Evolutionary conservation across 2,797 vertebrate species (phyloP).

Genomic region (Phoebastria nigripes): DNA sequence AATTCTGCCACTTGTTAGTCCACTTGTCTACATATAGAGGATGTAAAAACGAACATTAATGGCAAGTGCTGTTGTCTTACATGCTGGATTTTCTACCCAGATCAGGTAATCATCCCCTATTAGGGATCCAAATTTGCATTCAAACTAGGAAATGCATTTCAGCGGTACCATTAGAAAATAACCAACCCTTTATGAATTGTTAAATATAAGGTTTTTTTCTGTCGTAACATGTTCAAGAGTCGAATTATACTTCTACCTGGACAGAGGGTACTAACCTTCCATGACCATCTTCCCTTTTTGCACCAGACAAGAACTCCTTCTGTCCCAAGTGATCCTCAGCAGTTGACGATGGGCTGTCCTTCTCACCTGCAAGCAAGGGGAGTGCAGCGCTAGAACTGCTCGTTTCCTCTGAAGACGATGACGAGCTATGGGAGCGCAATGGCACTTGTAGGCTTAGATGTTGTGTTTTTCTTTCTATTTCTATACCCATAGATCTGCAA

Average conservation of each 20-base stretch:
- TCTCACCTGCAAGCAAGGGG: conserved; percentile 88
- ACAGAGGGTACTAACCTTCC: conserved; percentile 80
- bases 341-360: conserved; percentile 87
- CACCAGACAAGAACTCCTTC: conserved; percentile 64
- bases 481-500: conserved; percentile 80
- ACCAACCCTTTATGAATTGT: background rate
- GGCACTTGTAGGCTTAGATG: conserved; percentile 93
- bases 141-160: background rate
- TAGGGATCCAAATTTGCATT: background rate
- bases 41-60: background rate
- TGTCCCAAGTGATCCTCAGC: conserved; percentile 79
- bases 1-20: background rate
- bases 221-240: background rate
- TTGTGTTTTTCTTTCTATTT: conserved; percentile 85
- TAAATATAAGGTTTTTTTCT: background rate
- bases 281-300: conserved; percentile 77
- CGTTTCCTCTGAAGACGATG: conserved; percentile 94
- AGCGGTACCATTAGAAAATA: background rate
- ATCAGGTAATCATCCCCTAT: background rate
- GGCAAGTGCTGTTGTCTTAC: background rate
- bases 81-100: background rate
- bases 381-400: conserved; percentile 92
- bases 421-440: conserved; percentile 89
- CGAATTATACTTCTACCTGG: background rate
- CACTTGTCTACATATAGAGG: background rate